Base-by-base conservation (phyloP, 2,113 vertebrate species). In the Herpetotheres cachinnans region DNA sequence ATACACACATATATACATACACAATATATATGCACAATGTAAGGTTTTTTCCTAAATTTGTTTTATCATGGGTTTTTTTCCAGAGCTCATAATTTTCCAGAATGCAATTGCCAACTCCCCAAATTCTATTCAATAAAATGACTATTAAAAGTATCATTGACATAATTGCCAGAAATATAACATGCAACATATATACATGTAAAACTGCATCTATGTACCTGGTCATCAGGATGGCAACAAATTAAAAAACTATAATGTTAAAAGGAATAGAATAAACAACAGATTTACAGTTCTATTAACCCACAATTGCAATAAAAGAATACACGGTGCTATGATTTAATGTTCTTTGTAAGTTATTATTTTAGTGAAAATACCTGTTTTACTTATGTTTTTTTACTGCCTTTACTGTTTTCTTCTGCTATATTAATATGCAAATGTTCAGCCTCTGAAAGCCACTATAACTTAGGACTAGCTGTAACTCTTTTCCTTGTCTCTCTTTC, bases 361-460 rank as follows among this genome's bases (percentile, higher is more conserved):
- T 74, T 83, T 55, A 78, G 24, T 34, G 25, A 71, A 95, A 91
- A 71, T 54, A 29, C 1, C 2, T 4, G 4, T 30, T 76, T 3
- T 16, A 65, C 6, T 59, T 79, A 66, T 0, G 0, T 0, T 2
- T 44, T 74, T 89, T 62, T 26, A 32, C 6, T 71, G 7, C 34
- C 13, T 74, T 94, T 67, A 65, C 3, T n/a, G 5, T 40, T 82
- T 87, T 63, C 13, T 76, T 82, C 4, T 82, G 10, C 58, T 81
- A 22, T 40, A n/a, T 44, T 62, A 61, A 56, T 19, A 58, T 16
- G 16, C 14, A 90, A 24, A 27, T 67, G 85, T 47, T 84, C 36
- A 36, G 11, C 44, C 24, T 87, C 47, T 76, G 56, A 91, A 19
- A 90, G 47, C 25, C 16, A 30, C 16, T 13, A 34, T 44, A 50